A percentile compares a stretch with the other conserved stretches of the same genome.
phyloP scores from a whole-genome alignment of 2,113 vertebrate species.

The Axis porcinus region DNA sequence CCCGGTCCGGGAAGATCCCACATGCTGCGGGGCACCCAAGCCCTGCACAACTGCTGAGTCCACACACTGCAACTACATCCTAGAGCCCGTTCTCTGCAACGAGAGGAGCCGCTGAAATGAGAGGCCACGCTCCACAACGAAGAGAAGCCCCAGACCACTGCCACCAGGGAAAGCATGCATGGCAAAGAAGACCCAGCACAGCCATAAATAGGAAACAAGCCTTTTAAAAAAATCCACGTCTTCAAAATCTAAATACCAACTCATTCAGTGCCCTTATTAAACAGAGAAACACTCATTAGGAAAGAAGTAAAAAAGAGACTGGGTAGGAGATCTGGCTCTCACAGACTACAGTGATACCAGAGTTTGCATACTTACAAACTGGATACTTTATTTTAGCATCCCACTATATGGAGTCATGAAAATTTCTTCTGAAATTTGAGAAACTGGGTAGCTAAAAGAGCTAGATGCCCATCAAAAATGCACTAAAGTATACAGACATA shows the following conservation, averaged over 20 bases:
- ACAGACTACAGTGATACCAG: neutral
- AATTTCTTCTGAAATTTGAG: neutral
- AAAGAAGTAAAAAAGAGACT: neutral
- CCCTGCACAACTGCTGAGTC: neutral
- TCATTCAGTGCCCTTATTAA: neutral
- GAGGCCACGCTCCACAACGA: neutral
- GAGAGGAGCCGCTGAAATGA: neutral
- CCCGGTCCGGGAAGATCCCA: neutral
- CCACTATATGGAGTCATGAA: neutral
- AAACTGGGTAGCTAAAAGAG: neutral
- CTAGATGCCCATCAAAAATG: neutral
- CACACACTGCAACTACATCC: neutral
- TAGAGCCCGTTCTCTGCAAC: neutral
- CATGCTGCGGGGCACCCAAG: neutral
- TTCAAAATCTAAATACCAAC: neutral
- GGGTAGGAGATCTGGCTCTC: neutral
- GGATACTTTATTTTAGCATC: neutral
- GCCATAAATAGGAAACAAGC: neutral
- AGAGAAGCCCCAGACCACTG: neutral
- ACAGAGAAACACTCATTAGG: neutral
- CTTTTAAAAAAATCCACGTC: neutral
- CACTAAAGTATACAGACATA: neutral
- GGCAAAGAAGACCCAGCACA: neutral
- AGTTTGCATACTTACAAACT: neutral
- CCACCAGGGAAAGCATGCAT: no score